Evolutionary conservation across 2,113 vertebrate species (phyloP).

Genomic region (Nothocercus nigrocapillus): DNA sequence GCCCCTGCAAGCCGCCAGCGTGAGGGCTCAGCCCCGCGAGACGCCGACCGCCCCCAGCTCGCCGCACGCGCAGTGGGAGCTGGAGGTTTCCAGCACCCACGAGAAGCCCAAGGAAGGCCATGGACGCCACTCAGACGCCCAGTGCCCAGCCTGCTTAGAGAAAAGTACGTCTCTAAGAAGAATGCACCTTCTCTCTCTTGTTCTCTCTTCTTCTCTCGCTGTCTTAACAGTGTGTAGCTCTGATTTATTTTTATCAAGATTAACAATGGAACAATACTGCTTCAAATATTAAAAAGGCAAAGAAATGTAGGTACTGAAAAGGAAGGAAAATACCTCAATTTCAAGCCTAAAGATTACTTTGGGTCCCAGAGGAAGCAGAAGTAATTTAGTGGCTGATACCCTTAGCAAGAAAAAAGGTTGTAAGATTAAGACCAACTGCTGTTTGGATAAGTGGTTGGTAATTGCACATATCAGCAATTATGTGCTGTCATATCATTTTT

Average conservation of each 20-base stretch:
- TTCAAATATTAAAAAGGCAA: conserved; percentile 71
- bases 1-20: background rate
- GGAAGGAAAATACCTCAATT: conserved; percentile 81
- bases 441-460: conserved; percentile 86
- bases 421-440: conserved; percentile 86
- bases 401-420: conserved; percentile 83
- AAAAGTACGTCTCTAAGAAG: background rate
- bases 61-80: fast-evolving
- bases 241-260: conserved; percentile 68
- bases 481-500: conserved; percentile 73
- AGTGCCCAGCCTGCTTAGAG: background rate
- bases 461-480: conserved; percentile 85
- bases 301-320: conserved; percentile 79
- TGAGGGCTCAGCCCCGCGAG: background rate
- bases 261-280: conserved; percentile 52
- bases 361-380: conserved; percentile 82
- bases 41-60: background rate
- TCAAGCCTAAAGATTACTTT: conserved; percentile 85
- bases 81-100: background rate
- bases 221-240: conserved; percentile 12
- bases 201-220: background rate
- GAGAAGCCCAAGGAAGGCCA: background rate
- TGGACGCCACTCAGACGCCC: background rate
- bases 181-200: background rate
- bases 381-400: conserved; percentile 85